A percentile compares a stretch with the other conserved stretches of the same genome.
phyloP scores from a whole-genome alignment of 2,113 vertebrate genomes.

The Esox niger region DNA sequence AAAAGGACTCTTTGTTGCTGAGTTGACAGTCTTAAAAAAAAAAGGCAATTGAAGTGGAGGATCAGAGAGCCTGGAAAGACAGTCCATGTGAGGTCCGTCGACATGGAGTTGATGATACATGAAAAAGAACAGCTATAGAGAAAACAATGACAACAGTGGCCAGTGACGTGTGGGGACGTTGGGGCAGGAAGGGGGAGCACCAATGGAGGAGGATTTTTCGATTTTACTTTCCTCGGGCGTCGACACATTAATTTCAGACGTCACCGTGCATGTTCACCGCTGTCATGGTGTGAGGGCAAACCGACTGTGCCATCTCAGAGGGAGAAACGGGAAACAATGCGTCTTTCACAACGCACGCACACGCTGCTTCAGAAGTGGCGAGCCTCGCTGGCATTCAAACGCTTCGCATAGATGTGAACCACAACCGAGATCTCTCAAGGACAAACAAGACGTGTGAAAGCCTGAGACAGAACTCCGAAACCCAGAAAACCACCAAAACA shows the following conservation, averaged over 20 bases:
- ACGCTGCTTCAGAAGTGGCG: constrained; percentile 1
- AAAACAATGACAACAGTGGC: not conserved
- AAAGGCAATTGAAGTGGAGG: too few species aligned
- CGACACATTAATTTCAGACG: too few species aligned
- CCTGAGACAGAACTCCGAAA: constrained; percentile 21
- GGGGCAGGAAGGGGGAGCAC: not conserved
- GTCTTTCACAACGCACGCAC: constrained; percentile 13
- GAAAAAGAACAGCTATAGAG: not conserved
- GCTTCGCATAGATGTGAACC: constrained; percentile 24
- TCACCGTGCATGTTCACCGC: too few species aligned
- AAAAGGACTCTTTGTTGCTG: too few species aligned
- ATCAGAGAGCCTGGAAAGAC: too few species aligned
- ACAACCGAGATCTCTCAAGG: constrained; percentile 30
- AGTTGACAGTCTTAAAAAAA: too few species aligned
- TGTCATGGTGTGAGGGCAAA: not conserved
- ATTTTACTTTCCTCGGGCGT: not conserved
- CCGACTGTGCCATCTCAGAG: not conserved
- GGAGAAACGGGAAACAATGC: constrained; percentile 25
- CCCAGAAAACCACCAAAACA: constrained; percentile 37
- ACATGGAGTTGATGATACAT: too few species aligned
- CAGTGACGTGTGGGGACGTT: too few species aligned
- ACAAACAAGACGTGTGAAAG: constrained; percentile 24
- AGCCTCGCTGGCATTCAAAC: constrained; percentile 18
- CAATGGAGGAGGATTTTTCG: not conserved
- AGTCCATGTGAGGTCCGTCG: too few species aligned